These are phyloP conservation scores for Tragelaphus eurycerus DNA, from an alignment of 2,797 vertebrate species.

Conservation along the genomic window DNA sequence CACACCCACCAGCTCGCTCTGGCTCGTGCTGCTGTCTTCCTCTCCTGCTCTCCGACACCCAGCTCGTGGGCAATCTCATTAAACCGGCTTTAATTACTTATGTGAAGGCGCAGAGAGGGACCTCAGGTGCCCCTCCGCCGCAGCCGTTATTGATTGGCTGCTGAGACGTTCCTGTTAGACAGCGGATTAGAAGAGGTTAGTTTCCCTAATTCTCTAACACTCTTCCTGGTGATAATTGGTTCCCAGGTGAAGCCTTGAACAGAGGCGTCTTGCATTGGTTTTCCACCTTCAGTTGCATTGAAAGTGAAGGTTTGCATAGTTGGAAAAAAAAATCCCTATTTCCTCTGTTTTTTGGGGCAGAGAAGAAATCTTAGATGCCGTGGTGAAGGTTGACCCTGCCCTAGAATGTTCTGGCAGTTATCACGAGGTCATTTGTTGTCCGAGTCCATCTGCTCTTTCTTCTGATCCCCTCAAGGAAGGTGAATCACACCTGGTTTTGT, in stretches of 20 bases:
- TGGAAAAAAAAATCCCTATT: background rate
- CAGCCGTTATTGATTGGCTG: constrained; percentile 64
- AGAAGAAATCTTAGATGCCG: background rate
- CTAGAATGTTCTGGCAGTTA: background rate
- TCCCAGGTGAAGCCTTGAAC: constrained; percentile 61
- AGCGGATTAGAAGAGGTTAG: constrained; percentile 67
- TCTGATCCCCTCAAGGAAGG: background rate
- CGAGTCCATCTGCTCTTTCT: background rate
- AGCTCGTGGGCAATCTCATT: constrained; percentile 64
- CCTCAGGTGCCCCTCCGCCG: background rate
- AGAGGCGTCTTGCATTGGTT: background rate
- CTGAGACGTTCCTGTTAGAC: constrained; percentile 55
- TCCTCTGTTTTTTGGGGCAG: background rate
- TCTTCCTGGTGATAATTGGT: constrained; percentile 71
- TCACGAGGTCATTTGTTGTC: background rate
- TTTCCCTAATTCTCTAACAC: constrained; percentile 66
- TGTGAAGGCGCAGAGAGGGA: constrained; percentile 21
- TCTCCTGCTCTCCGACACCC: background rate
- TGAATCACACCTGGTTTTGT: background rate
- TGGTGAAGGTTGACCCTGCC: background rate
- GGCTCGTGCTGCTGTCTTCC: background rate
- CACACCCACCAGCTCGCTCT: background rate
- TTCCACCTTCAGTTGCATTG: background rate
- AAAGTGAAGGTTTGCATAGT: background rate
- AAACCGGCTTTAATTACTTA: constrained; percentile 70